These are phyloP conservation scores for Zaprionus camerounensis DNA, from an alignment of 1,140 invertebrate genomes.

Conservation along the genomic window DNA sequence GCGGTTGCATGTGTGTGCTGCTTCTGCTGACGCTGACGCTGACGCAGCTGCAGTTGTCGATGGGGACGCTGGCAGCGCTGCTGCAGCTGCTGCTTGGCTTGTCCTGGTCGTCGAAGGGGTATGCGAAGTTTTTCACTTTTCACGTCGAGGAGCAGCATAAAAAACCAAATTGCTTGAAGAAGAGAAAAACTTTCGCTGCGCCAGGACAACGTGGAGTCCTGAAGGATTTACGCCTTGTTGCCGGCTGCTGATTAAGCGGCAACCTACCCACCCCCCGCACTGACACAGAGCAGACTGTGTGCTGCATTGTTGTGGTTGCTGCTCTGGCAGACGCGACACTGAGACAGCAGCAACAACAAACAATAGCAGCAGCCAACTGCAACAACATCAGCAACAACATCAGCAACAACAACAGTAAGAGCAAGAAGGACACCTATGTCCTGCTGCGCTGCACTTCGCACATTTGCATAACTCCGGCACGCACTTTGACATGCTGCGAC, in stretches of 20 bases:
- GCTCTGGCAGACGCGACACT: conserved; percentile 34
- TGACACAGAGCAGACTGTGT: not conserved
- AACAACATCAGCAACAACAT: not conserved
- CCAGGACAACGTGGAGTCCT: conserved; percentile 34
- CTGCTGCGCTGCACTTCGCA: conserved; percentile 56
- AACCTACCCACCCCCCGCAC: not conserved
- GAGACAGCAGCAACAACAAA: conserved; percentile 30
- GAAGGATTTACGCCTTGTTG: conserved; percentile 46
- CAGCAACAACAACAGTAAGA: not conserved
- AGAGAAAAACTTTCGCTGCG: conserved; percentile 69
- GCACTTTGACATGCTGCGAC: conserved; percentile 74
- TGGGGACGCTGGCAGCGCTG: conserved; percentile 4
- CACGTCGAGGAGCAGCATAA: conserved; percentile 21
- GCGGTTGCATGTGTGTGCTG: conserved; percentile 47
- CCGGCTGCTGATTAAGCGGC: conserved; percentile 42
- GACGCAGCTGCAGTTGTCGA: conserved; percentile 8
- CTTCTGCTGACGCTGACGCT: conserved; percentile 50
- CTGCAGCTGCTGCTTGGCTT: conserved; percentile 14
- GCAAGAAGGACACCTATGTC: conserved; percentile 42
- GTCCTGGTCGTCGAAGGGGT: conserved; percentile 59
- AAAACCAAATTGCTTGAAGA: conserved; percentile 58
- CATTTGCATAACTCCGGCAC: conserved; percentile 79
- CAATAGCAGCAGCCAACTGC: conserved; percentile 1
- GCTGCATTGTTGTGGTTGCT: conserved; percentile 55
- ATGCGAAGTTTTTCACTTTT: conserved; percentile 62